Base-by-base conservation (phyloP, 2,888 invertebrate species). In the Philaethria dido region DNA sequence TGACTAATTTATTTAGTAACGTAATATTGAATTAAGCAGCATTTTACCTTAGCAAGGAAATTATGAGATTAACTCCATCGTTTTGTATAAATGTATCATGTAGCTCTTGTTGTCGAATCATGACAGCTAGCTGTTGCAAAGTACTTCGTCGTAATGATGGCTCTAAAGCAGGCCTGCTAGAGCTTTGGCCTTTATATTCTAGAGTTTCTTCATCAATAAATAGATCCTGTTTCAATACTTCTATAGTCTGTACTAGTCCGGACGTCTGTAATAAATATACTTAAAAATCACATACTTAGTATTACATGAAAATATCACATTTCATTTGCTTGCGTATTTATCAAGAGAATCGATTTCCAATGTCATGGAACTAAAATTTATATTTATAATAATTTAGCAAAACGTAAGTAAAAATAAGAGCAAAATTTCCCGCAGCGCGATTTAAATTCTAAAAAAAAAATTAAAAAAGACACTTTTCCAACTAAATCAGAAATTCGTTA, bases 71-170 rank as follows among this genome's bases (percentile, higher is more conserved):
- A 13, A 95, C 70, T 0, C 95, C 95, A 68, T 93, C 89, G 57
- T 89, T 86, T 59, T 93, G 91, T 16, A 95, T 68, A 77, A 96
- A 95, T 0, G 91, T 79, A 33, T 93, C 93, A 73, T 95, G 96
- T 42, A 94, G 77, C 20, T 94, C 92, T 47, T 87, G 88, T 75
- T 95, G 95, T 13, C 95, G 93, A 79, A 95, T 81, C 93, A 96
- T 94, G 0, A 95, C 95, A 25, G 94, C 93, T 20, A 95, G 84
- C 84, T 96, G 96, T 68, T 95, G 94, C 65, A 96, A 83, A 39
- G 95, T 95, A 57, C 95, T 95, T 74, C 95, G 93, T 6, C 94
- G 92, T 62, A 96, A 86, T n/a, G 94, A 94, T 0, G 95, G 95
- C 74, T 96, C 95, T 14, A 95, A 77, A 0, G 85, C 80, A 0